Evolutionary conservation across 2,797 vertebrate genomes (phyloP).

Genomic region (Pseudochirops corinnae): DNA sequence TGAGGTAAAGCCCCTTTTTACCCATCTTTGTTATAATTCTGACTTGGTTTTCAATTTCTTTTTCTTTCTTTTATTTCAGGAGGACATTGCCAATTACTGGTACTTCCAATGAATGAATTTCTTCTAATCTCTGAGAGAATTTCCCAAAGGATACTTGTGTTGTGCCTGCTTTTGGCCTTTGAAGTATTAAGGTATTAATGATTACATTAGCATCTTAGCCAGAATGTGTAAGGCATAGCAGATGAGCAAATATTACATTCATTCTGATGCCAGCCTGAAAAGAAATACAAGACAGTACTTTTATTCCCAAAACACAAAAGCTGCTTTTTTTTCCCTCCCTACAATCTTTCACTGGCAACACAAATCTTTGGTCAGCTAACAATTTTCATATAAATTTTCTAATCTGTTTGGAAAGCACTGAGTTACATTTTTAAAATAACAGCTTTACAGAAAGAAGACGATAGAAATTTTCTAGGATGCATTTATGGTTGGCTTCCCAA

Average conservation of each 20-base stretch:
- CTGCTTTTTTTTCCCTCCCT: background rate
- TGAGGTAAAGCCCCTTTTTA: background rate
- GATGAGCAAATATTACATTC: conserved; percentile 6
- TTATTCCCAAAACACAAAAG: background rate
- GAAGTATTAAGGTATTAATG: conserved; percentile 9
- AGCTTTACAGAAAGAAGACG: conserved; percentile 4
- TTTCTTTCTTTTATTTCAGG: background rate
- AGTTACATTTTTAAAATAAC: conserved; percentile 3
- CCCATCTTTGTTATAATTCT: background rate
- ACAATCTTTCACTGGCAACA: background rate
- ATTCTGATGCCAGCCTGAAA: background rate
- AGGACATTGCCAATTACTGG: background rate
- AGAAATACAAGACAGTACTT: background rate
- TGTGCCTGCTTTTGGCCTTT: background rate
- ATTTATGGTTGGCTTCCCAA: conserved; percentile 38
- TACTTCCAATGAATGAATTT: background rate
- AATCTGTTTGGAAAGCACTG: conserved; percentile 12
- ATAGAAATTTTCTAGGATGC: conserved; percentile 1
- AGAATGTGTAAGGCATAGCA: background rate
- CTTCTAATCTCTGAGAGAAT: conserved; percentile 1
- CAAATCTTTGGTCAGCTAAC: conserved; percentile 8
- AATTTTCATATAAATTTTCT: conserved; percentile 23
- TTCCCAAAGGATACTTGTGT: background rate
- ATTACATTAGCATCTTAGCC: background rate
- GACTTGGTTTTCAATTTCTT: background rate